Evolutionary conservation across 2,888 invertebrate species (phyloP).

Genomic region (Stenodera caucasica): DNA sequence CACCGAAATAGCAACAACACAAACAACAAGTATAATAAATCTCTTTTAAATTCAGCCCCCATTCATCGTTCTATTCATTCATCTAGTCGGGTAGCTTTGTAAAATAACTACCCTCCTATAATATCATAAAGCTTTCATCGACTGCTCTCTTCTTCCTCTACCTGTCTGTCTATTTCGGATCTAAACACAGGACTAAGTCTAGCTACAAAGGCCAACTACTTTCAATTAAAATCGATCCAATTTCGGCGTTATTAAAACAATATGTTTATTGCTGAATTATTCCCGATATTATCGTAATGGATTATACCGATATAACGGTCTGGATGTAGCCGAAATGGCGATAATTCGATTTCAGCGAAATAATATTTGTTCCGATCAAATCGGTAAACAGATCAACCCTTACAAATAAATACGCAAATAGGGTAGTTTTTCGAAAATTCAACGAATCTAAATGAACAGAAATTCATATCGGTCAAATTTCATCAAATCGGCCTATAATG

Average conservation of each 20-base stretch:
- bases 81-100: background rate
- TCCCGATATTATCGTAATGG: too few species aligned
- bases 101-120: background rate
- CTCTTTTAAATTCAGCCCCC: slow-evolving; percentile 4
- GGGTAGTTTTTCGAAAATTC: too few species aligned
- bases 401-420: background rate
- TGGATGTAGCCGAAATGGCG: background rate
- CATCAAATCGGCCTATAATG: too few species aligned
- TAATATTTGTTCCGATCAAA: background rate
- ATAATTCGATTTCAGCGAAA: background rate
- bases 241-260: too few species aligned
- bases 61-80: background rate
- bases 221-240: too few species aligned
- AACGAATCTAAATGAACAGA: too few species aligned
- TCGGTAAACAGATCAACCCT: background rate
- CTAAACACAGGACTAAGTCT: too few species aligned
- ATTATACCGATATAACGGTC: too few species aligned
- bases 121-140: slow-evolving; percentile 3
- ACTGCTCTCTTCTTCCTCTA: background rate
- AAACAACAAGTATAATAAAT: slow-evolving; percentile 3
- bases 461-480: too few species aligned
- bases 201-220: too few species aligned
- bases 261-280: too few species aligned
- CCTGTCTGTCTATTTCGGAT: background rate
- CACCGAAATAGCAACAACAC: background rate